A percentile compares a stretch with the other conserved stretches of the same genome.
These are phyloP conservation scores for Orchesellides sinensis DNA, from an alignment of 2,888 invertebrate genomes.

Conservation along the genomic window DNA sequence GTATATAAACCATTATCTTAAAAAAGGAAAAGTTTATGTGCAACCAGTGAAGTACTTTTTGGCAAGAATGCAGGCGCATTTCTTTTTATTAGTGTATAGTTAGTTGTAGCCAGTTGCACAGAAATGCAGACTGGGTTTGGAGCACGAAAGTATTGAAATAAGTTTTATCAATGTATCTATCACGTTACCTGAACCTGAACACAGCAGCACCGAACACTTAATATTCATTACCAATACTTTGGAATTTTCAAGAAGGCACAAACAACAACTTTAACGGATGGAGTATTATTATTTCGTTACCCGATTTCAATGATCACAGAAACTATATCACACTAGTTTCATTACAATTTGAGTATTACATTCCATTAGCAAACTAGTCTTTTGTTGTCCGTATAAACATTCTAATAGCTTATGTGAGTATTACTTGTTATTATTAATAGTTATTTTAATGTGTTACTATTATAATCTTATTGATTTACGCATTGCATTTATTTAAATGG, in stretches of 20 bases:
- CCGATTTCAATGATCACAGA: conserved; percentile 19
- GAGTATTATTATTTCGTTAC: conserved; percentile 55
- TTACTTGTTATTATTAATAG: background rate
- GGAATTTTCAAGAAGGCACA: conserved; percentile 19
- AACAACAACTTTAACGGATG: background rate
- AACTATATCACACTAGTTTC: conserved; percentile 21
- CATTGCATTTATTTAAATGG: background rate
- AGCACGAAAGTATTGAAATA: conserved; percentile 36
- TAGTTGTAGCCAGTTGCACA: too few species aligned
- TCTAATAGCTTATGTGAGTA: too few species aligned
- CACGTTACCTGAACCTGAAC: conserved; percentile 52
- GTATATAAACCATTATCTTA: too few species aligned
- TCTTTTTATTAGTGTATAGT: too few species aligned
- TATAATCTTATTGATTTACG: too few species aligned
- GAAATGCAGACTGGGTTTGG: too few species aligned
- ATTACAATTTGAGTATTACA: conserved; percentile 56
- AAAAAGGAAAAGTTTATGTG: too few species aligned
- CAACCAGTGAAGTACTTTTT: too few species aligned
- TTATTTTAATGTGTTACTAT: background rate
- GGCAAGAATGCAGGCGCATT: too few species aligned
- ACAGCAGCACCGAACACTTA: background rate
- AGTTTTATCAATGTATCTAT: conserved; percentile 40
- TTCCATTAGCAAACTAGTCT: conserved; percentile 58
- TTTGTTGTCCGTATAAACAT: conserved; percentile 18
- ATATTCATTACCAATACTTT: background rate